Evolutionary conservation across 2,797 vertebrate species (phyloP).

Genomic region (Spinibarbus caldwelli): DNA sequence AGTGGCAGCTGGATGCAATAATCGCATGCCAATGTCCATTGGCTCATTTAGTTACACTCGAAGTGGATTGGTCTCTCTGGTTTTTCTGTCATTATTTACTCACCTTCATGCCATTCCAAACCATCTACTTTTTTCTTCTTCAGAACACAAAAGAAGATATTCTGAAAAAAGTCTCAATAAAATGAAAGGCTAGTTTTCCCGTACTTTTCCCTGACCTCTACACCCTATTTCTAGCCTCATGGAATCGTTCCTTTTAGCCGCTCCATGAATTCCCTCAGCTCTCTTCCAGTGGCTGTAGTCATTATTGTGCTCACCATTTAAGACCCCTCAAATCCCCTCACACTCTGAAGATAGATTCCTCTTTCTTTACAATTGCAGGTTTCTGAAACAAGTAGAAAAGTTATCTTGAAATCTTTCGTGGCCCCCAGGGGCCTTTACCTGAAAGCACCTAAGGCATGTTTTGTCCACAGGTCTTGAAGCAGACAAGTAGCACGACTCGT

Average conservation of each 20-base stretch:
- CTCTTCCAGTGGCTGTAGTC: slow-evolving; percentile 40
- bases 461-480: slow-evolving; percentile 9
- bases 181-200: not conserved
- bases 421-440: not conserved
- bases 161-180: not conserved
- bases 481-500: not conserved
- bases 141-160: not conserved
- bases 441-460: not conserved
- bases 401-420: not conserved
- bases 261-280: slow-evolving; percentile 44
- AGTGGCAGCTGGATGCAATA: too few species aligned
- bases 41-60: too few species aligned
- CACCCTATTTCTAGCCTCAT: not conserved
- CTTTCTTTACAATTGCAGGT: slow-evolving; percentile 23
- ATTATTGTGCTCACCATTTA: slow-evolving; percentile 54
- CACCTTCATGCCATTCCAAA: not conserved
- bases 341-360: slow-evolving; percentile 23
- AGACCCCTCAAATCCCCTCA: slow-evolving; percentile 40
- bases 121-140: not conserved
- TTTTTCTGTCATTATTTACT: not conserved
- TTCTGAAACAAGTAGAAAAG: slow-evolving; percentile 15
- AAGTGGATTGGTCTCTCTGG: too few species aligned
- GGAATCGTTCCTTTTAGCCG: slow-evolving; percentile 14
- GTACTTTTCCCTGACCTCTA: not conserved
- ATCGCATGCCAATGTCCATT: too few species aligned